Evolutionary conservation across 2,888 invertebrate genomes (phyloP).

Genomic region (Epinotia bilunana): DNA sequence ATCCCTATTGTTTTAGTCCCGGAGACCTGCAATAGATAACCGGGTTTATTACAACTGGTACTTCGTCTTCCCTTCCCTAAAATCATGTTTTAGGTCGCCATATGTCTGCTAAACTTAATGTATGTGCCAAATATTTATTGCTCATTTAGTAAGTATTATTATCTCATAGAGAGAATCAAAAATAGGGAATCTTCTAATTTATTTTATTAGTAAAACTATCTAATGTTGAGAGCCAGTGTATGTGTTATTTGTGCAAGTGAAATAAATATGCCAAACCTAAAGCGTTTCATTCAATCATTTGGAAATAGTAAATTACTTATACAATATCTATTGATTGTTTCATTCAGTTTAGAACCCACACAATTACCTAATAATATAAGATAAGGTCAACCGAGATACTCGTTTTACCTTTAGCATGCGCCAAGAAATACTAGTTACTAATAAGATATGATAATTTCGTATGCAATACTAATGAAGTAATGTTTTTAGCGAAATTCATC

Average conservation of each 20-base stretch:
- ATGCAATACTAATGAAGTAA: slow-evolving; percentile 53
- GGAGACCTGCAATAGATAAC: not conserved
- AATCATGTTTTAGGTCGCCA: slow-evolving; percentile 6
- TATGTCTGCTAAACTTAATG: slow-evolving; percentile 8
- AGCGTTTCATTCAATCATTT: too few relatives aligned
- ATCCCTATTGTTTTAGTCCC: not conserved
- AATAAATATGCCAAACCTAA: slow-evolving; percentile 46
- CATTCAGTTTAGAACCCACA: slow-evolving; percentile 46
- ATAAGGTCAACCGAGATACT: slow-evolving; percentile 21
- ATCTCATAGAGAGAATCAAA: slow-evolving; percentile 44
- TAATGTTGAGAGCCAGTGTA: slow-evolving; percentile 39
- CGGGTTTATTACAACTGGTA: slow-evolving; percentile 6
- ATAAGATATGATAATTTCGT: not conserved
- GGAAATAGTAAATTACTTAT: too few relatives aligned
- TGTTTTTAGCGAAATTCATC: slow-evolving; percentile 76
- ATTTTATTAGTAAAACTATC: slow-evolving; percentile 40
- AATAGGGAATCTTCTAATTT: slow-evolving; percentile 20
- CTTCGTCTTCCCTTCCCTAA: slow-evolving; percentile 26
- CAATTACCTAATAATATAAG: not conserved
- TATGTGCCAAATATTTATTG: slow-evolving; percentile 46
- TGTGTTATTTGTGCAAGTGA: slow-evolving; percentile 47
- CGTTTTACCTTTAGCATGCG: slow-evolving; percentile 30
- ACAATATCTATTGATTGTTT: slow-evolving; percentile 46
- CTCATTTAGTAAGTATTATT: slow-evolving; percentile 43
- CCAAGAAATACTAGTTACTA: not conserved